Base-by-base conservation (phyloP, 1,140 invertebrate genomes). In the Contarinia nasturtii region DNA sequence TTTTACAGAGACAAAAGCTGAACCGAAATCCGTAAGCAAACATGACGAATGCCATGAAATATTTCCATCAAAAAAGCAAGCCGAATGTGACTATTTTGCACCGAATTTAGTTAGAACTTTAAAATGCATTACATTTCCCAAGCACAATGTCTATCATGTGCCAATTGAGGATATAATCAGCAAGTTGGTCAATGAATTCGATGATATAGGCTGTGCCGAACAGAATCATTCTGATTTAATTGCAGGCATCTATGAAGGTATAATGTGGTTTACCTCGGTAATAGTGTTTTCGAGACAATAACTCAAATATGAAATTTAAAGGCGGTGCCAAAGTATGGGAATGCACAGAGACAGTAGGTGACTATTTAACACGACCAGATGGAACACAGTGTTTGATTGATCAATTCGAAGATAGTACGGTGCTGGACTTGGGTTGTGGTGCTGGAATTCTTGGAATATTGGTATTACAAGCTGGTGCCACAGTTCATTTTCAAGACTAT, bases 311-410 rank as follows among this genome's bases (percentile, higher is more conserved):
- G 46, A 49, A 49, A 33, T 53, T 49, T 63, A 43, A 54, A 87
- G 85, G 86, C 53, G 87, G 87, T 14, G 67, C 86, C 19, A 90
- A 89, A 72, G 74, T 89, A 48, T 91, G 87, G 87, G 86, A 91
- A 65, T 86, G 86, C 54, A 87, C 82, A 15, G 72, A 75, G 59
- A 86, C 90, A 59, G 59, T 91, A 42, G 56, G 77, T 22, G 60
- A 74, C 46, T 86, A 79, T 59, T 55, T 84, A 20, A 50, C 67
- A 8, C 55, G 69, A 46, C 46, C 62, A 10, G 40, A 58, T 19
- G 65, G 76, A 22, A 53, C 69, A 50, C 53, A 69, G 41, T 49
- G 44, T 18, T 20, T 49, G 5, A 37, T 50, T 10, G 27, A 41
- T 0, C 44, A 44, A n/a, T 56, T 58, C 54, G 38, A 52, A 7